These are phyloP conservation scores for Zosterops lateralis DNA, from an alignment of 2,113 vertebrate genomes.

Conservation along the genomic window DNA sequence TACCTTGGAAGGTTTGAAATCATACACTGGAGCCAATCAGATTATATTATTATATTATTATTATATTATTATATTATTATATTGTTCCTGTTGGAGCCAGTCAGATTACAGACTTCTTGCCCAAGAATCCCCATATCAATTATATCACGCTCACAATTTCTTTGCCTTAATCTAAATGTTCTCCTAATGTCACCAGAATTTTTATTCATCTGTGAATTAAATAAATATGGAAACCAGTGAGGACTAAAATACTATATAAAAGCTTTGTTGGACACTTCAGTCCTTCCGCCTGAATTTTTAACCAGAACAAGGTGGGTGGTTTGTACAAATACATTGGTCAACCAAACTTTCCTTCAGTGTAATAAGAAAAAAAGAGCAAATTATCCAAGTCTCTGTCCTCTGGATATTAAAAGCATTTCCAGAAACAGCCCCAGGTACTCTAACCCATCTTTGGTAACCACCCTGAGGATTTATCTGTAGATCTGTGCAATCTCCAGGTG, in stretches of 20 bases:
- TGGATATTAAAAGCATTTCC: background rate
- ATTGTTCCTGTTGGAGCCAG: background rate
- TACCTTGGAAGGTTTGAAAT: background rate
- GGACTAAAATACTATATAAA: background rate
- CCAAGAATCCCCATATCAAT: background rate
- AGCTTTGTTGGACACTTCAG: background rate
- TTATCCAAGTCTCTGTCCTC: background rate
- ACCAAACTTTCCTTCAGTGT: background rate
- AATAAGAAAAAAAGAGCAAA: background rate
- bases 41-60: background rate
- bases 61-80: too few relatives aligned
- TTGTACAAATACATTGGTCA: background rate
- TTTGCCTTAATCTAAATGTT: background rate
- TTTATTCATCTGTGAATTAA: background rate
- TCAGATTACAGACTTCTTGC: background rate
- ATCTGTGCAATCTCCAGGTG: background rate
- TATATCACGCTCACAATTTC: background rate
- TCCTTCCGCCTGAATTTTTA: background rate
- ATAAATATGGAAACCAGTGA: background rate
- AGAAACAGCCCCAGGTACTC: background rate
- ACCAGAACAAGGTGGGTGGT: background rate
- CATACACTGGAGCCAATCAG: background rate
- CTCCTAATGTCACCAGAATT: background rate
- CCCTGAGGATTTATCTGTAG: background rate
- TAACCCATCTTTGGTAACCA: background rate